Conservation (phyloP, 2,113 vertebrate genomes). For the Periophthalmodon schlosseri region DNA sequence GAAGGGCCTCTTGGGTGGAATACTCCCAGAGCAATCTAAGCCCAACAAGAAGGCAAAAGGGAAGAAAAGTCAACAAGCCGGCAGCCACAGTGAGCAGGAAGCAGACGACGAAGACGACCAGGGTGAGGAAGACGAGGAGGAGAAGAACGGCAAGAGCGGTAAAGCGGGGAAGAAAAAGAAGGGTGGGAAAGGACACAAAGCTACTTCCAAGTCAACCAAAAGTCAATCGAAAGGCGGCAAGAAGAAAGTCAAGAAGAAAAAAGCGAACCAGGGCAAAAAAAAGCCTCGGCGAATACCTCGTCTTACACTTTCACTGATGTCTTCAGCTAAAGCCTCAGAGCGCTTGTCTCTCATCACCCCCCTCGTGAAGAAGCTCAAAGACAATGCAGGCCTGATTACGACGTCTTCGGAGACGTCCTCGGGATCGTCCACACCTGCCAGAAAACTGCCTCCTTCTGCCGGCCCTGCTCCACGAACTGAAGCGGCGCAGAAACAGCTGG, state of each 20-base stretch:
- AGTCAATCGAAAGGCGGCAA: slow-evolving; percentile 24
- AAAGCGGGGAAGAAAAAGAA: slow-evolving; percentile 25
- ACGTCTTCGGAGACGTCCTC: slow-evolving; percentile 15
- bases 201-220: slow-evolving; percentile 27
- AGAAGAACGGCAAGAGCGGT: background rate
- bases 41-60: slow-evolving; percentile 45
- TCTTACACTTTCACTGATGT: slow-evolving; percentile 53
- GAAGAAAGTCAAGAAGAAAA: slow-evolving; percentile 47
- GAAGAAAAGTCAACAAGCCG: slow-evolving; percentile 35
- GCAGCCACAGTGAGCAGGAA: slow-evolving; percentile 18
- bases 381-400: background rate
- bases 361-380: slow-evolving; percentile 48
- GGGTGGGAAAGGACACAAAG: slow-evolving; percentile 32
- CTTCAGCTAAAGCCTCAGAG: slow-evolving; percentile 43
- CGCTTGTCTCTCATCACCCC: slow-evolving; percentile 50
- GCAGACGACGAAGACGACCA: slow-evolving; percentile 32
- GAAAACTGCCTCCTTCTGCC: slow-evolving; percentile 13
- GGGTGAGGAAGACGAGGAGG: background rate
- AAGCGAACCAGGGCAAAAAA: slow-evolving; percentile 13
- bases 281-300: slow-evolving; percentile 58
- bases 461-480: background rate
- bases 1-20: slow-evolving; percentile 74
- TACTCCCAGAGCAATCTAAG: slow-evolving; percentile 64
- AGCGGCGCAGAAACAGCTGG: slow-evolving; percentile 12
- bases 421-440: background rate